Conservation (phyloP, 2,797 vertebrate species). For the Tangara arthus region DNA sequence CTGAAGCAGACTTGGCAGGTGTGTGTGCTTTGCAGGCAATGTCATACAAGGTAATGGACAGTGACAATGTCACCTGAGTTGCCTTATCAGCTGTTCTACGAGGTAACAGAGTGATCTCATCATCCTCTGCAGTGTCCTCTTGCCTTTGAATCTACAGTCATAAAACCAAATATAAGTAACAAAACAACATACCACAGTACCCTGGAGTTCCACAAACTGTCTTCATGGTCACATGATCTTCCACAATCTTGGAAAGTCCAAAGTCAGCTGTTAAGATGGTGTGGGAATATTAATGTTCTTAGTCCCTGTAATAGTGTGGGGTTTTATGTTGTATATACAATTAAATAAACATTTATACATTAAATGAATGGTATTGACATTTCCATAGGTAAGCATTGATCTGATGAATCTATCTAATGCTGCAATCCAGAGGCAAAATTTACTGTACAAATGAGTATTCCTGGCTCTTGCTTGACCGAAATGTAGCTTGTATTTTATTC, state of each 20-base stretch:
- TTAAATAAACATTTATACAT: neutral
- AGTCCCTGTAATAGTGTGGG: neutral
- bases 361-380: neutral
- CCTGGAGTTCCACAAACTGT: slow-evolving; percentile 88
- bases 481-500: neutral
- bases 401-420: neutral
- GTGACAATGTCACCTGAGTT: neutral
- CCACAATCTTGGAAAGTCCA: slow-evolving; percentile 88
- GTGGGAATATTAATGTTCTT: neutral
- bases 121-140: neutral
- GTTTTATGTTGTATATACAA: neutral
- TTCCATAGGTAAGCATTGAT: neutral
- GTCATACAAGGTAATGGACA: neutral
- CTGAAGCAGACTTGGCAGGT: neutral
- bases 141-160: neutral
- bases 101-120: neutral
- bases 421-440: neutral
- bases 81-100: neutral
- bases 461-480: neutral
- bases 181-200: slow-evolving; percentile 82
- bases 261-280: slow-evolving; percentile 82
- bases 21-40: neutral
- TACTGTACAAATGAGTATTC: neutral
- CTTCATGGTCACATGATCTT: slow-evolving; percentile 89
- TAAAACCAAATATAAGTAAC: neutral